These are phyloP conservation scores for Polydrusus pterygomalis DNA, from an alignment of 2,888 invertebrate genomes.

Conservation along the genomic window DNA sequence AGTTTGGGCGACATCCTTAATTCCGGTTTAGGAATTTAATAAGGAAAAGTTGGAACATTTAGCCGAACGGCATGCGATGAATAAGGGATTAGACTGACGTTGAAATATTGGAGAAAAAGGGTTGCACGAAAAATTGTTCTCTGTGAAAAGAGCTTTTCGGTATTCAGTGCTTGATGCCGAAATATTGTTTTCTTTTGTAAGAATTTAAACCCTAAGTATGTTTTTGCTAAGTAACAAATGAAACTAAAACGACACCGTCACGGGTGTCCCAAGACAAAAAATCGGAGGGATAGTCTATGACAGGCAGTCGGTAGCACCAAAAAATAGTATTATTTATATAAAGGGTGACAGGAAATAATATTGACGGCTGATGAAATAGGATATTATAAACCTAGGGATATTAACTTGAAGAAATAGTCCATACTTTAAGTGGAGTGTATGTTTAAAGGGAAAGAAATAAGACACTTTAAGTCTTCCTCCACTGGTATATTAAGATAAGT, in stretches of 20 bases:
- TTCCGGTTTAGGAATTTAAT: slow-evolving; percentile 54
- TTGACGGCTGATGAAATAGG: too few relatives aligned
- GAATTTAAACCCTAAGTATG: neutral
- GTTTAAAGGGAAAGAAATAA: too few relatives aligned
- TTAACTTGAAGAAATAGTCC: too few relatives aligned
- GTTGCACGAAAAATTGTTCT: slow-evolving; percentile 25
- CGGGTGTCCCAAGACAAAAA: neutral
- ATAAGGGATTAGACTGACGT: slow-evolving; percentile 48
- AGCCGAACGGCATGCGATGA: slow-evolving; percentile 47
- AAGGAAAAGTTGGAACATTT: slow-evolving; percentile 55
- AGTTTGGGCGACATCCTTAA: slow-evolving; percentile 49
- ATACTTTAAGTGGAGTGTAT: too few relatives aligned
- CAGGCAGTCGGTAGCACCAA: too few relatives aligned
- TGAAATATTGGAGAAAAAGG: slow-evolving; percentile 47
- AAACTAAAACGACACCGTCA: slow-evolving; percentile 1
- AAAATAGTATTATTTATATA: too few relatives aligned
- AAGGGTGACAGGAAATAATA: too few relatives aligned
- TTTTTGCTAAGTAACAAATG: neutral
- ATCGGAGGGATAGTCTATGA: neutral
- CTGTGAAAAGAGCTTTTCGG: slow-evolving; percentile 14
- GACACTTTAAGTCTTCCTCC: too few relatives aligned
- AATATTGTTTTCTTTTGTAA: slow-evolving; percentile 11
- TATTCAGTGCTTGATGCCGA: slow-evolving; percentile 4
- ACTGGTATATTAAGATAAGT: too few relatives aligned
- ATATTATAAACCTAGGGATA: too few relatives aligned